These are phyloP conservation scores for Catagonus wagneri DNA, from an alignment of 2,113 vertebrate genomes.

Conservation along the genomic window DNA sequence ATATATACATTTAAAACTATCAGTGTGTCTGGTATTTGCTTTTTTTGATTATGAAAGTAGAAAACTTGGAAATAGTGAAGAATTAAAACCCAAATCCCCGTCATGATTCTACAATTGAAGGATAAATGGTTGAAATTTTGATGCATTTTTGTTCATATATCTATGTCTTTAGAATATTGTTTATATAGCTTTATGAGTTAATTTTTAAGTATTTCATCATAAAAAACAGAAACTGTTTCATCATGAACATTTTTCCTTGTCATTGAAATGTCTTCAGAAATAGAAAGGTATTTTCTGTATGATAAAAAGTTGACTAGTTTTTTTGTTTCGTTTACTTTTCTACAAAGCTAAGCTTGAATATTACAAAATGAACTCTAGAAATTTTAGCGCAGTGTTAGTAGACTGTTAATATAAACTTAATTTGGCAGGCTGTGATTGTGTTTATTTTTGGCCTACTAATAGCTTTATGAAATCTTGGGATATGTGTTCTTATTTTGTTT, in stretches of 20 bases:
- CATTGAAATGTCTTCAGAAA: conserved; percentile 17
- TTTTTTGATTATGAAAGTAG: conserved; percentile 10
- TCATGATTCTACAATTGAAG: neutral
- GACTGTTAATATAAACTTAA: neutral
- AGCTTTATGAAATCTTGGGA: neutral
- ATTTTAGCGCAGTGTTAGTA: neutral
- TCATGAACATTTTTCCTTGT: neutral
- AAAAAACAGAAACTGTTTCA: too few species aligned
- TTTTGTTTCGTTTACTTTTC: neutral
- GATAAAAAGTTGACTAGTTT: neutral
- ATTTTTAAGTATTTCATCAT: neutral
- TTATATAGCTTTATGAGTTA: conserved; percentile 15
- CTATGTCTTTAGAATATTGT: neutral
- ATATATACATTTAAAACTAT: conserved; percentile 26
- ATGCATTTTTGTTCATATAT: neutral
- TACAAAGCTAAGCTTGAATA: neutral
- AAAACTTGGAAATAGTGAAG: neutral
- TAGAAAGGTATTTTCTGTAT: neutral
- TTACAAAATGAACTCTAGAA: neutral
- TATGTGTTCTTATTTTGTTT: neutral
- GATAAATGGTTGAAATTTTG: neutral
- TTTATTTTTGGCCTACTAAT: neutral
- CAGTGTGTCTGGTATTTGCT: neutral
- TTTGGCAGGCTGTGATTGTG: neutral
- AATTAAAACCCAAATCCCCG: neutral